These are phyloP conservation scores for Anorthoa munda DNA, from an alignment of 2,888 invertebrate genomes.

Conservation along the genomic window DNA sequence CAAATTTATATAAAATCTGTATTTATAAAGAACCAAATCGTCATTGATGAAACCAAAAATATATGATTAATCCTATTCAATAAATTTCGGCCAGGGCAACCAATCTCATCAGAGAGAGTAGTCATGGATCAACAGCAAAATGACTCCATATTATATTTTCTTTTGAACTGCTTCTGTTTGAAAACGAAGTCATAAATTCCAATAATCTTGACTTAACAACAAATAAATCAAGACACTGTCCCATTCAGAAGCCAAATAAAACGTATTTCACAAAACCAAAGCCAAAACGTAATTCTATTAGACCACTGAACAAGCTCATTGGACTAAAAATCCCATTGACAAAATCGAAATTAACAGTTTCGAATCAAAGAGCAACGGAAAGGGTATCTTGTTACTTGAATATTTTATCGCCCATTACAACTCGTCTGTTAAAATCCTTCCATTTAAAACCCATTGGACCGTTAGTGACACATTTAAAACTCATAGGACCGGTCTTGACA, in stretches of 20 bases:
- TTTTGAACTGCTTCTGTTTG: no score
- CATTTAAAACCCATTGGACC: slow-evolving; percentile 55
- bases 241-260: not conserved
- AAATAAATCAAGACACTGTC: not conserved
- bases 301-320: slow-evolving; percentile 38
- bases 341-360: slow-evolving; percentile 53
- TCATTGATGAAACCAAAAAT: not conserved
- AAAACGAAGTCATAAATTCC: no score
- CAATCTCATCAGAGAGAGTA: no score
- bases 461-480: slow-evolving; percentile 39
- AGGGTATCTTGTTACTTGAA: slow-evolving; percentile 55
- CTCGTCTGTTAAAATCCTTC: slow-evolving; percentile 51
- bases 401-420: slow-evolving; percentile 57
- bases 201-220: no score
- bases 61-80: no score
- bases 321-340: slow-evolving; percentile 36
- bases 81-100: no score
- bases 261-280: slow-evolving; percentile 1
- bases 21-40: not conserved
- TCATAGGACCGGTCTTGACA: slow-evolving; percentile 32
- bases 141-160: no score
- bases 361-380: slow-evolving; percentile 45
- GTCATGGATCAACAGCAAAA: no score
- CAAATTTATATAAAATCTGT: not conserved
- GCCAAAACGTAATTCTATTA: slow-evolving; percentile 5